Evolutionary conservation across 1,140 invertebrate species (phyloP), one percentile per base, ranked within the genome.

Genomic region (Listronotus bonariensis): DNA sequence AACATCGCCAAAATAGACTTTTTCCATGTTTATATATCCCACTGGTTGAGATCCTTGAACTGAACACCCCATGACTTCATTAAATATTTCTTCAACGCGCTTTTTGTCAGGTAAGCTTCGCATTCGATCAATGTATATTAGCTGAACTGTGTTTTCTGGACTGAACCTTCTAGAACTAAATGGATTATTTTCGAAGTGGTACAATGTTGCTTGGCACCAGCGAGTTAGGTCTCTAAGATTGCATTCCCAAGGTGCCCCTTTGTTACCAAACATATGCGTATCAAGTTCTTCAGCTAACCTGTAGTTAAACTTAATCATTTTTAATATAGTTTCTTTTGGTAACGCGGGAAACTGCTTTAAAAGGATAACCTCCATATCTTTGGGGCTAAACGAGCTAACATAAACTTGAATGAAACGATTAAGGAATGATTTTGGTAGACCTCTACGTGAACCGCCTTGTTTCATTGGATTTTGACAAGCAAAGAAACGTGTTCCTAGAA

Each of bases 371-470:
- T 86, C 74, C 12, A 97, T 82, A 82, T 99, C 97, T 15, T 86
- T 81, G 36, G 87, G 82, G 0, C 83, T 86, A 49, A 99, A 81
- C 12, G 90, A 85, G 65, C 95, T 89, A 11, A 98, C 83, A 73
- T 92, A 97, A 1, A 99, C 95, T 85, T 97, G 95, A 17, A 94
- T 97, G 74, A 99, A 99, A 73, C 98, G 86, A 81, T 99, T 99
- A 0, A 99, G 81, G 76, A 99, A 99, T 0, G 97, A 99, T 74
- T 93, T 88, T 0, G 98, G 98, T 45, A 99, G 82, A 9, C 97
- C 97, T 79, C 97, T 89, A 68, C 98, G 84, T 1, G 92, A 95
- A 2, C 97, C 96, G 34, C 98, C 98, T 82, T 99, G 93, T 74
- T 87, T 88, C n/a, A 95, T 80, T 0, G 98, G 97, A 85, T 99